phyloP scores from a whole-genome alignment of 2,113 vertebrate species.

The Poecile atricapillus region DNA sequence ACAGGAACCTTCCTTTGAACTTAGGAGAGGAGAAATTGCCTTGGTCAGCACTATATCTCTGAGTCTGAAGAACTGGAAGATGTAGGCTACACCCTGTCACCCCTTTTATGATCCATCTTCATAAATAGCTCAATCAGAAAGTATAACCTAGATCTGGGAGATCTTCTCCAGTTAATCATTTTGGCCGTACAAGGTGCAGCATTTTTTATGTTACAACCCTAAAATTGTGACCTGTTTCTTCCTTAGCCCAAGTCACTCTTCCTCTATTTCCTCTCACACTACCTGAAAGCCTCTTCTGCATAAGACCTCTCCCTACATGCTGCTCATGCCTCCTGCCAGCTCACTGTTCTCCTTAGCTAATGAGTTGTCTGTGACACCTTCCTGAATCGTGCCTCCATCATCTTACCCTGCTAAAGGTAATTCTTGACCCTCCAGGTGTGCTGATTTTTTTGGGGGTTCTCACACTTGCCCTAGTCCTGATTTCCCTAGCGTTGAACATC shows the following conservation, averaged over 20 bases:
- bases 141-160: not conserved
- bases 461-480: not conserved
- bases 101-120: not conserved
- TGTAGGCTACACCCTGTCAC: not conserved
- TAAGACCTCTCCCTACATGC: not conserved
- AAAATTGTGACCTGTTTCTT: not conserved
- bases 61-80: not conserved
- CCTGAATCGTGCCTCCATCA: not conserved
- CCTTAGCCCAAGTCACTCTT: not conserved
- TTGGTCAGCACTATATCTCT: not conserved
- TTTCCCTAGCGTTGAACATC: not conserved
- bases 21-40: not conserved
- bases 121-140: not conserved
- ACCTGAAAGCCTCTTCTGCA: not conserved
- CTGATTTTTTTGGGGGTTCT: not conserved
- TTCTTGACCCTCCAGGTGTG: not conserved
- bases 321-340: not conserved
- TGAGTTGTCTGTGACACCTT: not conserved
- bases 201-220: not conserved
- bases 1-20: not conserved
- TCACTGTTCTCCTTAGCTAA: not conserved
- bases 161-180: not conserved
- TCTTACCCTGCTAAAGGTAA: not conserved
- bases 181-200: rapidly evolving
- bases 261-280: not conserved